Base-by-base conservation (phyloP, 1,140 invertebrate genomes). In the Ditylenchus dipsaci region DNA sequence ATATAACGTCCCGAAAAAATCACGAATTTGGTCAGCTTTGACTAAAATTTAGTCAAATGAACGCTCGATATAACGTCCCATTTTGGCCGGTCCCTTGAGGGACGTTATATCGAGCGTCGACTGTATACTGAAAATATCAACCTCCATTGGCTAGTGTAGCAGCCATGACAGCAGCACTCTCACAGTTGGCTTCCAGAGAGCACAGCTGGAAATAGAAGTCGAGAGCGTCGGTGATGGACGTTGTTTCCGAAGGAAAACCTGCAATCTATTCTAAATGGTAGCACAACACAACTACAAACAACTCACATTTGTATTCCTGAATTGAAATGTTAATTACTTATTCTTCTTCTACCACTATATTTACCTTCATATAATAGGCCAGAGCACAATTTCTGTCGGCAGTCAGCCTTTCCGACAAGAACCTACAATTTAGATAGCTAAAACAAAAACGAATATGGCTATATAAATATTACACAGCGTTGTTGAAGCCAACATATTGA, bases 81-180 rank as follows among this genome's bases (percentile, higher is more conserved):
- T n/a, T n/a, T n/a, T n/a, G n/a, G n/a, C n/a, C n/a, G n/a, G n/a
- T n/a, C n/a, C n/a, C n/a, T n/a, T n/a, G n/a, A n/a, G n/a, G n/a
- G n/a, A n/a, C n/a, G n/a, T n/a, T n/a, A n/a, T n/a, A n/a, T n/a
- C n/a, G n/a, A n/a, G n/a, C n/a, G n/a, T n/a, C n/a, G n/a, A n/a
- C n/a, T n/a, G n/a, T n/a, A n/a, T n/a, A n/a, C n/a, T n/a, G n/a
- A 11, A n/a, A 38, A 23, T 21, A 27, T 21, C 15, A 26, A 1
- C 94, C 94, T n/a, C 94, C 93, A 81, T 97, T 97, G 0, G 94
- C 94, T 63, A 97, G 83, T 0, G 93, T 95, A 0, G 92, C 90
- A 1, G 92, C 93, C 85, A 96, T 93, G 13, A 96, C 91, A 1
- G 91, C 87, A 84, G 90, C 89, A 0, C 91, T 89, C 76, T 96